Evolutionary conservation across 2,888 invertebrate genomes (phyloP).

Genomic region (Oeneis ivallda): DNA sequence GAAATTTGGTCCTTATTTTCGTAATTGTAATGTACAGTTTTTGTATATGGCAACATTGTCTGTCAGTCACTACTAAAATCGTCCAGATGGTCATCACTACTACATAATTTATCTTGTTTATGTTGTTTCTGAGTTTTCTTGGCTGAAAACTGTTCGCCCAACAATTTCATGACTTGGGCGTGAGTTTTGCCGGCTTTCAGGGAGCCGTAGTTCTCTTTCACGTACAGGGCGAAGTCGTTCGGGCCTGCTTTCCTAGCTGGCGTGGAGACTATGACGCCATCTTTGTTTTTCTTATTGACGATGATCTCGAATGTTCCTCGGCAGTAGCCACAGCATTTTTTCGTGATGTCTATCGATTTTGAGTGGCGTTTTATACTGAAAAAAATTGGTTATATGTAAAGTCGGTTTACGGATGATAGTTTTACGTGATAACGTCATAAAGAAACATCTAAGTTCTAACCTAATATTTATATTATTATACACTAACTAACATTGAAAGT

Average conservation of each 20-base stretch:
- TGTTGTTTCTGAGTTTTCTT: constrained; percentile 45
- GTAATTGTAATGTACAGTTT: no score
- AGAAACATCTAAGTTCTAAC: no score
- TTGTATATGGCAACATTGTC: background rate
- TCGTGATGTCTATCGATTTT: constrained; percentile 87
- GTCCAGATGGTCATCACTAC: background rate
- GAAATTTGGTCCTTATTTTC: no score
- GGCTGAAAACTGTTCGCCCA: constrained; percentile 85
- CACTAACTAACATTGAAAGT: no score
- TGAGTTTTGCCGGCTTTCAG: constrained; percentile 82
- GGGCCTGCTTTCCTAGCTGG: constrained; percentile 78
- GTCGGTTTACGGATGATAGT: no score
- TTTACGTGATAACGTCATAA: no score
- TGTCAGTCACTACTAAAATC: constrained; percentile 28
- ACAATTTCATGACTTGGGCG: constrained; percentile 88
- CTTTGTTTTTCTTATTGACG: constrained; percentile 84
- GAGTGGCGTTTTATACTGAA: constrained; percentile 89
- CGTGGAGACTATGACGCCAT: constrained; percentile 77
- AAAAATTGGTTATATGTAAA: no score
- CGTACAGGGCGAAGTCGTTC: constrained; percentile 86
- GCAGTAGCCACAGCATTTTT: constrained; percentile 89
- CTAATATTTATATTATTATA: no score
- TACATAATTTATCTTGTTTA: background rate
- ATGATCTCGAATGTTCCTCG: constrained; percentile 86
- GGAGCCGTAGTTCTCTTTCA: constrained; percentile 86